These are phyloP conservation scores for Hepsetus odoe DNA, from an alignment of 2,113 vertebrate species.

Conservation along the genomic window DNA sequence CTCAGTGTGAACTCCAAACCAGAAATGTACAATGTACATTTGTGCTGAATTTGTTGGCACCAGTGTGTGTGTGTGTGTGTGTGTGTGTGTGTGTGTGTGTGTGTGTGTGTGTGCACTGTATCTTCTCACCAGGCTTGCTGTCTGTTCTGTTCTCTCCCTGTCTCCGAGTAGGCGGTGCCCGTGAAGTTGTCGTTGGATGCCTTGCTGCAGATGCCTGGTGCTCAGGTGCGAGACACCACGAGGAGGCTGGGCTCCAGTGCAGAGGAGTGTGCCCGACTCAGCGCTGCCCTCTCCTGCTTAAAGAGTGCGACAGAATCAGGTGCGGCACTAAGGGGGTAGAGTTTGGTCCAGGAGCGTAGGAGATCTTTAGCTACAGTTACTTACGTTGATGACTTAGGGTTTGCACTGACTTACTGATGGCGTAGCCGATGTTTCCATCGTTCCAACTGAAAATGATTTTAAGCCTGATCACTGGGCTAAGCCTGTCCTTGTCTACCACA, in stretches of 20 bases:
- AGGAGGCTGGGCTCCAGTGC: constrained; percentile 85
- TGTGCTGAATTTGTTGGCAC: no score
- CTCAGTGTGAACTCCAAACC: no score
- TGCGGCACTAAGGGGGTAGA: constrained; percentile 57
- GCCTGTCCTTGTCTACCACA: constrained; percentile 55
- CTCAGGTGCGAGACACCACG: constrained; percentile 89
- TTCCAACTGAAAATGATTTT: no score
- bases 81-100: constrained; percentile 29
- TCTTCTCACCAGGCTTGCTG: constrained; percentile 55
- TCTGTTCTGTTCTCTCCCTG: constrained; percentile 36
- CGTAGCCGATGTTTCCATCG: no score
- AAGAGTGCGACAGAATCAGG: constrained; percentile 88
- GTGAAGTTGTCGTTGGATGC: constrained; percentile 89
- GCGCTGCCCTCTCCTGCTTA: constrained; percentile 89
- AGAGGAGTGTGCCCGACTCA: constrained; percentile 89
- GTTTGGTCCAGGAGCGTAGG: neutral
- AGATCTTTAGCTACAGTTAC: neutral
- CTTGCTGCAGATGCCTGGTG: constrained; percentile 91
- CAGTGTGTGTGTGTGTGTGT: constrained; percentile 14
- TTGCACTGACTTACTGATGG: no score
- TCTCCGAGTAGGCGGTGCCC: constrained; percentile 81
- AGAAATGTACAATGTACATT: no score
- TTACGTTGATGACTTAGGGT: neutral
- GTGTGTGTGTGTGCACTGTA: constrained; percentile 41
- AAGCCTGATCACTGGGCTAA: neutral